Percentiles rank a stretch among this genome's conserved stretches.
Conservation (phyloP, 2,113 vertebrate species). For the Scophthalmus maximus region DNA sequence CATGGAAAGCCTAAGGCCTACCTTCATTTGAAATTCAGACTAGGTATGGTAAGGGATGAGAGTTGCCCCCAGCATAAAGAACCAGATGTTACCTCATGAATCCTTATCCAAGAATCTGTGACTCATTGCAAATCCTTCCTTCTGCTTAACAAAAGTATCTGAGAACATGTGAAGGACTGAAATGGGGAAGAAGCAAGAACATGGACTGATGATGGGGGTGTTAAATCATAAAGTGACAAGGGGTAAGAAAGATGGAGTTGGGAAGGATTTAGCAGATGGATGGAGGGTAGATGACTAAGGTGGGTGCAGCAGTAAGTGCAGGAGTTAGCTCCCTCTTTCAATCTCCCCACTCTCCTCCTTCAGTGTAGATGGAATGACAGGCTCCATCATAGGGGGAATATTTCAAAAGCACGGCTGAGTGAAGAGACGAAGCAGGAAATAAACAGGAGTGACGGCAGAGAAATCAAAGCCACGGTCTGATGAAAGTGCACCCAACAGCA, state of each 20-base stretch:
- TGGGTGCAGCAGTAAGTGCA: conserved; percentile 17
- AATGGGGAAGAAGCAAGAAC: neutral
- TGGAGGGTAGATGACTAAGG: conserved; percentile 12
- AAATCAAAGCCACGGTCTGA: conserved; percentile 63
- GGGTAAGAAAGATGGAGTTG: conserved; percentile 19
- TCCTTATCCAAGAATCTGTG: conserved; percentile 64
- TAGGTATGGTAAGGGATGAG: conserved; percentile 34
- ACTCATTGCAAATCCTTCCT: conserved; percentile 56
- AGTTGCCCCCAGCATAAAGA: conserved; percentile 49
- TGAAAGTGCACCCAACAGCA: conserved; percentile 59
- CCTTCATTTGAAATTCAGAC: conserved; percentile 11
- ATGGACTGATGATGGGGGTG: neutral
- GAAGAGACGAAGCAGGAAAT: conserved; percentile 51
- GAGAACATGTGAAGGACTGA: conserved; percentile 29
- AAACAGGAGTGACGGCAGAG: conserved; percentile 42
- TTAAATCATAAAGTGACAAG: conserved; percentile 46
- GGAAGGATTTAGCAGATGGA: conserved; percentile 46
- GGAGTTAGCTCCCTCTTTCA: conserved; percentile 2
- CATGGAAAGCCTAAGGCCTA: too few species aligned
- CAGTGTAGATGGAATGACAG: conserved; percentile 31
- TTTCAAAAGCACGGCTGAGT: conserved; percentile 48
- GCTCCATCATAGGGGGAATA: conserved; percentile 33
- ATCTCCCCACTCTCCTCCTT: neutral
- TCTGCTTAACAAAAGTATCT: conserved; percentile 4
- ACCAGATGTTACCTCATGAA: conserved; percentile 75